A percentile compares a stretch with the other conserved stretches of the same genome.
Evolutionary conservation across 1,140 invertebrate species (phyloP).

Genomic region (Paracyclopina nana): DNA sequence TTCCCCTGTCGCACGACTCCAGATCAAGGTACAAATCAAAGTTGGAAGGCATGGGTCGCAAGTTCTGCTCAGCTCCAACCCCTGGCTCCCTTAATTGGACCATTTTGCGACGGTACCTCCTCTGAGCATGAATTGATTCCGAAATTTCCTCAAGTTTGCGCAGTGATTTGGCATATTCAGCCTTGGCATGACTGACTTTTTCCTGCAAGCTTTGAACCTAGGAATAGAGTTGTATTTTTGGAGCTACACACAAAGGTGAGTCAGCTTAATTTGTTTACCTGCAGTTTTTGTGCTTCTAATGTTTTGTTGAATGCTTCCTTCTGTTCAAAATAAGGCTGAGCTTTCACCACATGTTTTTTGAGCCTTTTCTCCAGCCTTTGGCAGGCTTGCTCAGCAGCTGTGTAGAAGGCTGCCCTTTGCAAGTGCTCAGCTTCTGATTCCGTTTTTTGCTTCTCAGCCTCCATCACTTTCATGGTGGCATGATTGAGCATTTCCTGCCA

Average conservation of each 20-base stretch:
- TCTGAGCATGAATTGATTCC: slow-evolving; percentile 33
- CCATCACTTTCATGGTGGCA: slow-evolving; percentile 80
- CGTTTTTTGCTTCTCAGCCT: slow-evolving; percentile 68
- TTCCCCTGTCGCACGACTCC: not conserved
- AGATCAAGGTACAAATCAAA: too few species aligned
- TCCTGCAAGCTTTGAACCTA: slow-evolving; percentile 28
- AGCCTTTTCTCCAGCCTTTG: slow-evolving; percentile 51
- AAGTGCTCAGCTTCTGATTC: slow-evolving; percentile 68
- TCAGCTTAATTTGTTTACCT: too few species aligned
- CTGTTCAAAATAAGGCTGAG: slow-evolving; percentile 36
- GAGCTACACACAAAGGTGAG: too few species aligned
- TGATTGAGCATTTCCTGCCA: slow-evolving; percentile 98
- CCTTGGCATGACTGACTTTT: slow-evolving; percentile 28
- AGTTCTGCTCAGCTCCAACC: slow-evolving; percentile 51
- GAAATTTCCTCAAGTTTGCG: slow-evolving; percentile 33
- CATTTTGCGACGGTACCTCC: slow-evolving; percentile 35
- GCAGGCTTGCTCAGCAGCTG: slow-evolving; percentile 50
- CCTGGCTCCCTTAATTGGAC: slow-evolving; percentile 75
- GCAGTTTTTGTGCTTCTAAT: slow-evolving; percentile 29
- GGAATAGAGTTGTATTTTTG: too few species aligned
- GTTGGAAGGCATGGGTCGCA: not conserved
- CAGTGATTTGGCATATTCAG: slow-evolving; percentile 29
- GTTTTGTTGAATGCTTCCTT: slow-evolving; percentile 28
- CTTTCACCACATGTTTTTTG: slow-evolving; percentile 52
- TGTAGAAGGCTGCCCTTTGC: slow-evolving; percentile 47